These are phyloP conservation scores for Phortica okadai DNA, from an alignment of 2,888 invertebrate genomes.

Conservation along the genomic window DNA sequence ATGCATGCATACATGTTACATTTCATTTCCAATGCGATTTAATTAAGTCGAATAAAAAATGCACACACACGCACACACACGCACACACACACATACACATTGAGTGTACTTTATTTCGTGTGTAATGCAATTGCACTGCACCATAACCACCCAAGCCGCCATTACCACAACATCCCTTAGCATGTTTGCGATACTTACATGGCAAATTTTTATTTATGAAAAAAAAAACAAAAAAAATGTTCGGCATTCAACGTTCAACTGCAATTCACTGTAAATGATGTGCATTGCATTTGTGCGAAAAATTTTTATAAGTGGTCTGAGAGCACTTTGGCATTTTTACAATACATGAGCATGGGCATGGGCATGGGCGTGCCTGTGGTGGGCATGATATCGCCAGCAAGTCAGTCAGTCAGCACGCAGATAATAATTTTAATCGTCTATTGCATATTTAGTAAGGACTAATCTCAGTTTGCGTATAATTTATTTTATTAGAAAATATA, in stretches of 20 bases:
- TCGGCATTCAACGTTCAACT: neutral
- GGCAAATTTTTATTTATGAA: conserved; percentile 4
- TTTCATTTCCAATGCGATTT: conserved; percentile 29
- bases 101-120: conserved; percentile 3
- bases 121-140: neutral
- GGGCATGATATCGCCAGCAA: too few species aligned
- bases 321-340: too few species aligned
- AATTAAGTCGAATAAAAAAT: conserved; percentile 27
- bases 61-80: neutral
- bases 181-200: too few species aligned
- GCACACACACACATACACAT: too few species aligned
- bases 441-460: neutral
- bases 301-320: too few species aligned
- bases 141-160: neutral
- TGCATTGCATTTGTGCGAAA: neutral
- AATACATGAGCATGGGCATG: too few species aligned
- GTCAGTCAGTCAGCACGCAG: neutral
- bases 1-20: conserved; percentile 2
- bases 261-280: conserved; percentile 15
- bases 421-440: conserved; percentile 1
- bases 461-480: conserved; percentile 15
- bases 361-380: too few species aligned
- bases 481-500: conserved; percentile 15
- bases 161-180: neutral
- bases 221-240: neutral